Base-by-base conservation (phyloP, 1,140 invertebrate species). In the Saccostrea echinata region DNA sequence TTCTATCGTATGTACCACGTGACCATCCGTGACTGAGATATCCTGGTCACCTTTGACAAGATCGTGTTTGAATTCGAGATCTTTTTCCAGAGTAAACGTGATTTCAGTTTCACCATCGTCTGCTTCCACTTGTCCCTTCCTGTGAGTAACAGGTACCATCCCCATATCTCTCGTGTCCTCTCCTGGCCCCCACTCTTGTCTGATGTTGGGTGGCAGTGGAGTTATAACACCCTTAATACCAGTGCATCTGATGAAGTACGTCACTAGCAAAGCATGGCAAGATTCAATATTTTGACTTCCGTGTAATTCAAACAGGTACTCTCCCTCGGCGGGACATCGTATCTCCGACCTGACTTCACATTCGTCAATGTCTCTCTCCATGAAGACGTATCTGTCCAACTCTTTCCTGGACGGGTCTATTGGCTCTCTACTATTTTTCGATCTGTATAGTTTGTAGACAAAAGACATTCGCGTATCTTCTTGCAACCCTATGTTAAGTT, bases 91-190 rank as follows among this genome's bases (percentile, higher is more conserved):
- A 27, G 84, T 86, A 82, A 92, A 91, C 55, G 88, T 90, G 9
- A 92, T 90, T 86, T 92, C 91, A 24, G 91, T 91, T 82, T 91
- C 91, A 16, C 91, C 91, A 24, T 90, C 90, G 24, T 92, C 91
- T 13, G 91, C 88, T 61, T 90, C 90, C 6, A 92, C 84, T 68
- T 91, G 88, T 11, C 91, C 91, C 30, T 88, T 90, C n/a, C 88
- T 86, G 57, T 92, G 91, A 33, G 91, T 91, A 27, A 91, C 80
- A 18, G 91, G 88, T 6, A 90, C 89, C 83, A 92, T 87, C 3
- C 91, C 91, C 85, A 92, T 89, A 33, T 89, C 91, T 64, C 89
- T 84, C 27, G 91, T 92, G 53, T 92, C 91, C 51, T 90, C 85
- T 35, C 91, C 91, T 30, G 91, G 91, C 4, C 91, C 91, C 91